Evolutionary conservation across 2,888 invertebrate genomes (phyloP).

Genomic region (Pocota personata): DNA sequence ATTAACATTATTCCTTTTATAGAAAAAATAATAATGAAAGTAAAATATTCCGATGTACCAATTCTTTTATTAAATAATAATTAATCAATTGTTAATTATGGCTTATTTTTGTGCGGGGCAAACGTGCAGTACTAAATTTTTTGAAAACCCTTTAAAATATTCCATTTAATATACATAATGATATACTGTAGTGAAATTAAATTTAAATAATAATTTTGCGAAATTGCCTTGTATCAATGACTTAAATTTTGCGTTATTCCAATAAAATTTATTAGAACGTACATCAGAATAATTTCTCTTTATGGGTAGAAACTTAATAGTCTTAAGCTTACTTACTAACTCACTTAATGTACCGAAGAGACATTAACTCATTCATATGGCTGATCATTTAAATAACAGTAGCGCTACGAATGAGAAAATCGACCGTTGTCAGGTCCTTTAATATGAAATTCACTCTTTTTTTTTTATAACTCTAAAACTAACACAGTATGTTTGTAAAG

Average conservation of each 20-base stretch:
- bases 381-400: slow-evolving; percentile 23
- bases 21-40: not conserved
- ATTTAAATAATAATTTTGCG: no score
- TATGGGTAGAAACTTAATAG: slow-evolving; percentile 26
- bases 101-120: no score
- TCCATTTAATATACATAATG: no score
- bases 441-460: slow-evolving; percentile 36
- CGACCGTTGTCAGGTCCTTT: not conserved
- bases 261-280: not conserved
- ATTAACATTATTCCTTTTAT: not conserved
- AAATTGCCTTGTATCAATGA: no score
- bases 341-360: slow-evolving; percentile 18
- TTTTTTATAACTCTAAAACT: slow-evolving; percentile 24
- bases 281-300: slow-evolving; percentile 8
- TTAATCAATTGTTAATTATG: not conserved
- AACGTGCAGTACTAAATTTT: no score
- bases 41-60: not conserved
- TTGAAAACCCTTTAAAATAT: no score
- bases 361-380: slow-evolving; percentile 14
- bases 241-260: no score
- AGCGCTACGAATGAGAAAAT: slow-evolving; percentile 23
- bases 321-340: slow-evolving; percentile 42
- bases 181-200: no score
- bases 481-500: slow-evolving; percentile 45
- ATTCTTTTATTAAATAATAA: not conserved